Base-by-base conservation (phyloP, 2,888 invertebrate species). In the Venustoraphidia nigricollis region DNA sequence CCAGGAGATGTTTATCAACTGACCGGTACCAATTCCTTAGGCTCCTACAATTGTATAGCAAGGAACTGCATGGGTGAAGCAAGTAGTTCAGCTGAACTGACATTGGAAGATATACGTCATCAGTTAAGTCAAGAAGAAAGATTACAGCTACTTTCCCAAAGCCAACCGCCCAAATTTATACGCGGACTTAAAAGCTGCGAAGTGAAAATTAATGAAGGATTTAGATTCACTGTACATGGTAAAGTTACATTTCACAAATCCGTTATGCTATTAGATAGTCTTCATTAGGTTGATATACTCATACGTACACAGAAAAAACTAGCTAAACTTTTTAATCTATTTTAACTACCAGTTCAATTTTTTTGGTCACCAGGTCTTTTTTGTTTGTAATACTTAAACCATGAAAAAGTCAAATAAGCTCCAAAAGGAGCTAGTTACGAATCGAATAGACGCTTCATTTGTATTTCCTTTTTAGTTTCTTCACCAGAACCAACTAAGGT, bases 1-100 rank as follows among this genome's bases (percentile, higher is more conserved):
- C 91, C 92, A 0, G 92, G 92, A 9, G 92, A 92, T 64, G 91
- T 92, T 8, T 92, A 92, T 65, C 91, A 91, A 62, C 69, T 92
- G 11, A 90, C 90, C 0, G 92, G 92, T 10, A 88, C 88, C 2
- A 92, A 91, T 64, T 91, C 91, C 0, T 67, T 91, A 46, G 86
- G 91, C 3, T 87, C 88, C 0, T 92, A 92, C 60, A 89, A 89
- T 58, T 92, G 91, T 62, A 82, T 91, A 45, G 91, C 92, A 0
- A 78, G 73, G 55, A 92, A 92, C 63, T 89, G 90, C 60, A 92
- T 92, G 91, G 92, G 91, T 0, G 85, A 88, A 65, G 83, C 86
- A 0, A 83, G 79, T 58, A 90, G 90, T 60, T 81, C 83, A 1
- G 90, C 92, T 0, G 88, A 90, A 57, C 69, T 92, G 35, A 91